Base-by-base conservation (phyloP, 1,140 invertebrate genomes). In the Dryas iulia region DNA sequence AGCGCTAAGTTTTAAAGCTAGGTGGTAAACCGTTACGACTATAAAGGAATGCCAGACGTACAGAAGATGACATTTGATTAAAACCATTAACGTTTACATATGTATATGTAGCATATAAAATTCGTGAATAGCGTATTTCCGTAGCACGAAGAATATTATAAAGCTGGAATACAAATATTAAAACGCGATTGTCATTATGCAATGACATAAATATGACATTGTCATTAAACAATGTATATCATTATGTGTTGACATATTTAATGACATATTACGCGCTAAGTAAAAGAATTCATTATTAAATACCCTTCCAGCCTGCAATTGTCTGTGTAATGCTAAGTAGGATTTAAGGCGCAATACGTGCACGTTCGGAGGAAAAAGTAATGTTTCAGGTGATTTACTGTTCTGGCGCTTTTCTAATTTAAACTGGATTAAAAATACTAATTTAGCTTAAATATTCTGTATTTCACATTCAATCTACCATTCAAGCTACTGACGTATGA, bases 261-360 rank as follows among this genome's bases (percentile, higher is more conserved):
- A n/a, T n/a, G n/a, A 68, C 73, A 73, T 78, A 79, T 84, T 82
- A 84, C 56, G 82, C 84, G 81, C 78, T 67, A 61, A 64, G 56
- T 76, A 66, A 81, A 86, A 84, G 82, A 86, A 84, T 84, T 84
- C 84, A 81, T 84, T 82, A 86, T 84, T 82, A 84, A 86, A 84
- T 82, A 80, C 76, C 82, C 78, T 81, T 68, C 68, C 76, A 79
- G 78, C 78, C 72, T 83, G 66, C 73, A 73, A 76, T 82, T 84
- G 82, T 86, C 84, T 82, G 57, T 54, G 33, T 61, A 68, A 61
- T 68, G 73, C 77, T 82, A 82, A 86, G 72, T 77, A 83, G 80
- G 80, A 86, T 84, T 86, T 84, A 86, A 81, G 79, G 68, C 76
- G 76, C 72, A 77, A 79, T 82, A 86, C 82, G 79, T 82, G 82